A percentile compares a stretch with the other conserved stretches of the same genome.
Evolutionary conservation across 2,888 invertebrate species (phyloP).

Genomic region (Megamerina dolium): DNA sequence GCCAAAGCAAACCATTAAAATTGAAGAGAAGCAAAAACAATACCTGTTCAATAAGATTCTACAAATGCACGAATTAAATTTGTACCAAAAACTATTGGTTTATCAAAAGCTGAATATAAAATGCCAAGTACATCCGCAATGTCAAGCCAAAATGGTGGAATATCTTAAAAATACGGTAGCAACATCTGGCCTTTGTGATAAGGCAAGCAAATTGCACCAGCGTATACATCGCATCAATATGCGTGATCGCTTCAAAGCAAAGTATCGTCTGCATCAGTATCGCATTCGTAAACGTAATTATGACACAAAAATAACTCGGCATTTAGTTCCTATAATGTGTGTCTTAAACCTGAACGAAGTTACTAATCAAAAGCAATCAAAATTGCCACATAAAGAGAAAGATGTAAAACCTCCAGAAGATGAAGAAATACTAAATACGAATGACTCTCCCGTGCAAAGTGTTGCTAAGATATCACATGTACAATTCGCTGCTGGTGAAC

Average conservation of each 20-base stretch:
- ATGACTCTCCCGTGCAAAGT: constrained; percentile 25
- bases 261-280: constrained; percentile 32
- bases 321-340: constrained; percentile 35
- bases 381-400: background rate
- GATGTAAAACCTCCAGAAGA: constrained; percentile 1
- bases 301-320: constrained; percentile 24
- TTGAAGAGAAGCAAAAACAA: constrained; percentile 24
- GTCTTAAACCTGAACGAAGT: constrained; percentile 29
- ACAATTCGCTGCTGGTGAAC: constrained; percentile 43
- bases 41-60: constrained; percentile 32
- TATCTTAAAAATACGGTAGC: constrained; percentile 27
- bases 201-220: constrained; percentile 16
- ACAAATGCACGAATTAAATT: constrained; percentile 37
- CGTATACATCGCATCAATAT: constrained; percentile 29
- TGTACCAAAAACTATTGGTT: constrained; percentile 43
- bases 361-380: constrained; percentile 5
- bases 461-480: constrained; percentile 37
- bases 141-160: constrained; percentile 23
- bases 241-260: constrained; percentile 41
- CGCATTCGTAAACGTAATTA: constrained; percentile 21
- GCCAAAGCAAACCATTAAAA: constrained; percentile 3
- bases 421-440: background rate
- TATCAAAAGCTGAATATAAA: constrained; percentile 38
- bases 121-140: constrained; percentile 30
- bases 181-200: constrained; percentile 9